These are phyloP conservation scores for Neuroterus valhalla DNA, from an alignment of 1,140 invertebrate genomes.

Conservation along the genomic window DNA sequence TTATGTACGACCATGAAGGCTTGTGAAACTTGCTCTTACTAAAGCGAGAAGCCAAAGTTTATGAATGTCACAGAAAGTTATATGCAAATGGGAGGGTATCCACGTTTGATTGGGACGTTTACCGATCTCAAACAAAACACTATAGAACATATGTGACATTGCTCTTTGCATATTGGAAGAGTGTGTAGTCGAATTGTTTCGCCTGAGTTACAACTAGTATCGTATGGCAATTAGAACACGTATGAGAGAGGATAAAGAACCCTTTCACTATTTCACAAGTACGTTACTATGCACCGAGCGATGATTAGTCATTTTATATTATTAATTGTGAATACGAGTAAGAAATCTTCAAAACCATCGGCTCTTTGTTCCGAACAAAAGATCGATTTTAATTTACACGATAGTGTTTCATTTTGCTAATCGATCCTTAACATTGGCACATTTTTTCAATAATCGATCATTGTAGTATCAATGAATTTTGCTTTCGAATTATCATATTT, in stretches of 20 bases:
- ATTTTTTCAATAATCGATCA: background rate
- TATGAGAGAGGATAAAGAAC: background rate
- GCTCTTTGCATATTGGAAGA: background rate
- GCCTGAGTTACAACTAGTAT: background rate
- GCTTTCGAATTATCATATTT: constrained; percentile 1
- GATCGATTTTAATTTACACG: constrained; percentile 11
- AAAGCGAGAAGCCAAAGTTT: constrained; percentile 74
- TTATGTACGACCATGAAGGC: constrained; percentile 73
- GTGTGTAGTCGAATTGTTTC: constrained; percentile 5
- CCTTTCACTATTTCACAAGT: background rate
- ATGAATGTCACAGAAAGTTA: constrained; percentile 42
- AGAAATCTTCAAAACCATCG: constrained; percentile 2
- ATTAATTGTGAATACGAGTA: constrained; percentile 5
- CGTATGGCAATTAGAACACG: background rate
- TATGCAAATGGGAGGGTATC: constrained; percentile 21
- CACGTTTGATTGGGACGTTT: background rate
- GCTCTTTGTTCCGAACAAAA: background rate
- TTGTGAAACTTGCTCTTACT: constrained; percentile 74
- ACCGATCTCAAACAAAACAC: background rate
- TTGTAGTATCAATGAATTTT: background rate
- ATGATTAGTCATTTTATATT: constrained; percentile 22
- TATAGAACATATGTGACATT: background rate
- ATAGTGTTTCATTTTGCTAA: constrained; percentile 12
- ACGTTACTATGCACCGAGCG: constrained; percentile 6
- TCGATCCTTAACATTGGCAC: constrained; percentile 1